Base-by-base conservation (phyloP, 2,797 vertebrate genomes). In the Falco berigora region DNA sequence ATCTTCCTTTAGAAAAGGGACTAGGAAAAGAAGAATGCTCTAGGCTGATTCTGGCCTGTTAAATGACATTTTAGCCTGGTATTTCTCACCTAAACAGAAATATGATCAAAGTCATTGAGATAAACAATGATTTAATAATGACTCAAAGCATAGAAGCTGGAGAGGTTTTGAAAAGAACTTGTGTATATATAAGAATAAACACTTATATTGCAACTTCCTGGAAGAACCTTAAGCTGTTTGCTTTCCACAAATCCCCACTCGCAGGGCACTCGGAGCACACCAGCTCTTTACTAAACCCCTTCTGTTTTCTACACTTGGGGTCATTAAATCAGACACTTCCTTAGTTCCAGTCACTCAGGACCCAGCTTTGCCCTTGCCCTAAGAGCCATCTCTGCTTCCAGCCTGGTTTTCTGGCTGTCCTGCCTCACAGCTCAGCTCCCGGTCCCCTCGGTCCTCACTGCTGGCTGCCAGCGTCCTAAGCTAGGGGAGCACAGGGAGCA, bases 71-170 rank as follows among this genome's bases (percentile, higher is more conserved):
- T 91, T 81, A 96, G 79, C 50, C 62, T 86, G 15, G 9, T 75
- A 69, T 72, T 94, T 73, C 64, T 78, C 88, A 88, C 62, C 66
- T 90, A 58, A 94, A 53, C 55, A 79, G 28, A 84, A 94, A 68
- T 12, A 47, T 42, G 62, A 92, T 81, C 66, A 42, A 75, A 88
- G 75, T 42, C 53, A 46, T 47, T 15, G 79, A 81, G 73, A 86
- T 83, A 95, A 92, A 92, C 73, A 72, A 44, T 32, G 56, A 81
- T 90, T 86, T 93, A 94, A 95, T 93, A 94, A 95, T 67, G 59
- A 67, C 36, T 69, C 15, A 19, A 73, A 86, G 21, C 19, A 36
- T 13, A 72, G 75, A 50, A 81, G 44, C 16, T 52, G 27, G 18
- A 76, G 67, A 90, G 59, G 40, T 63, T 93, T 87, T 38, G 28